Percentiles rank a stretch among this genome's conserved stretches.
phyloP scores from a whole-genome alignment of 2,797 vertebrate genomes.

The Ctenopoma kingsleyae region DNA sequence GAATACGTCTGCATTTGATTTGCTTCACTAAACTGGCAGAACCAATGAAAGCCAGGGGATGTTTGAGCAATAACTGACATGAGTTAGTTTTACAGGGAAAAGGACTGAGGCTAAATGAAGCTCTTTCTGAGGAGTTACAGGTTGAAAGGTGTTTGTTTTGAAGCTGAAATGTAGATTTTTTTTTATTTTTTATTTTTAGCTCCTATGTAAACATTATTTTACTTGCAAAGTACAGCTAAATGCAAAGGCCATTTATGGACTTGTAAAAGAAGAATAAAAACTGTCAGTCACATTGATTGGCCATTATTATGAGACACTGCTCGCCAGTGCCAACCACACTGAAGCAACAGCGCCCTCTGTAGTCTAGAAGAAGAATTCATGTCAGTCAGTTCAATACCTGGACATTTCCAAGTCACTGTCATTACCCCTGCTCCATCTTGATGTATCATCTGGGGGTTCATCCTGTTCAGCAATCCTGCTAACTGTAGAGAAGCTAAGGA shows the following conservation, averaged over 20 bases:
- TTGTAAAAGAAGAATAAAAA: conserved; percentile 67
- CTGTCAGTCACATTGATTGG: conserved; percentile 74
- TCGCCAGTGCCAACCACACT: conserved; percentile 49
- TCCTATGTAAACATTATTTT: conserved; percentile 45
- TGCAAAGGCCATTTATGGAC: conserved; percentile 66
- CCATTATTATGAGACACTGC: conserved; percentile 47
- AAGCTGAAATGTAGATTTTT: conserved; percentile 38
- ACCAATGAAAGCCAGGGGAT: conserved; percentile 74
- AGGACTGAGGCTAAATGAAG: conserved; percentile 62
- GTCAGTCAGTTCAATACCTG: background rate
- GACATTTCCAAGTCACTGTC: conserved; percentile 6
- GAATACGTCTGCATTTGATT: conserved; percentile 81
- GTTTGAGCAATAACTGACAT: conserved; percentile 65
- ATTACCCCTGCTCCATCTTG: conserved; percentile 13
- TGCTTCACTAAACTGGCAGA: conserved; percentile 72
- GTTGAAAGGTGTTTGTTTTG: conserved; percentile 63
- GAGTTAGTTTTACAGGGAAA: conserved; percentile 74
- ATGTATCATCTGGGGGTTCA: conserved; percentile 55
- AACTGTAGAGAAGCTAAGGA: conserved; percentile 35
- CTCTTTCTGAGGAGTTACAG: conserved; percentile 62
- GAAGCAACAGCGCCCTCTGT: conserved; percentile 88
- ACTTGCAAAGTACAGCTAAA: conserved; percentile 30
- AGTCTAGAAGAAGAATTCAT: conserved; percentile 70
- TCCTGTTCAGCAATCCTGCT: conserved; percentile 69
- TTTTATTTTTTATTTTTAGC: conserved; percentile 18